These are phyloP conservation scores for Tachina fera DNA, from an alignment of 2,888 invertebrate species.

Conservation along the genomic window DNA sequence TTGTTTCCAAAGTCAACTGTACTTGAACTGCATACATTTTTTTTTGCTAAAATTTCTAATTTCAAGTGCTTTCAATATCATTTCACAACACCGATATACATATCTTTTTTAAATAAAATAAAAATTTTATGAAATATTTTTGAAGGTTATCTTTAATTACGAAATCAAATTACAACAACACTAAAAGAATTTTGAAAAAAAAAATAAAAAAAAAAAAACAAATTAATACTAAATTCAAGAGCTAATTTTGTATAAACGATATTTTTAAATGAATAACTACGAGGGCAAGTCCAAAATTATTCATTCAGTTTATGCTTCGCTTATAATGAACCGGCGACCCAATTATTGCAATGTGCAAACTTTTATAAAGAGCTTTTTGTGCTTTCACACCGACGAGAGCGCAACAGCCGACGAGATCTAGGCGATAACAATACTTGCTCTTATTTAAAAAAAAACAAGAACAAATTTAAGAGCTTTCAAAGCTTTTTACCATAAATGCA, in stretches of 20 bases:
- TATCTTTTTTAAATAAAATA: neutral
- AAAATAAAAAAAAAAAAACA: conserved; percentile 27
- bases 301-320: neutral
- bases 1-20: neutral
- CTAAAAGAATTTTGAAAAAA: conserved; percentile 2
- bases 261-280: conserved; percentile 10
- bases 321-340: no score
- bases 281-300: neutral
- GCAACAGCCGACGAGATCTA: no score
- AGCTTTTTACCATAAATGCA: no score
- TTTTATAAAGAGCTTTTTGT: no score
- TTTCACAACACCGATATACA: neutral
- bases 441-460: no score
- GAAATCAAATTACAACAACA: conserved; percentile 70
- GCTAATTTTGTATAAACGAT: conserved; percentile 49
- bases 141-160: conserved; percentile 67
- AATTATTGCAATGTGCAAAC: no score
- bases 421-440: no score
- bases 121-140: conserved; percentile 53
- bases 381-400: no score
- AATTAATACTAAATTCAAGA: conserved; percentile 31
- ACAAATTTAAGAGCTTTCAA: no score
- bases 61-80: conserved; percentile 34
- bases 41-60: neutral
- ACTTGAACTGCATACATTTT: neutral